phyloP scores from a whole-genome alignment of 2,888 invertebrate genomes.

The Trachelus stipa region DNA sequence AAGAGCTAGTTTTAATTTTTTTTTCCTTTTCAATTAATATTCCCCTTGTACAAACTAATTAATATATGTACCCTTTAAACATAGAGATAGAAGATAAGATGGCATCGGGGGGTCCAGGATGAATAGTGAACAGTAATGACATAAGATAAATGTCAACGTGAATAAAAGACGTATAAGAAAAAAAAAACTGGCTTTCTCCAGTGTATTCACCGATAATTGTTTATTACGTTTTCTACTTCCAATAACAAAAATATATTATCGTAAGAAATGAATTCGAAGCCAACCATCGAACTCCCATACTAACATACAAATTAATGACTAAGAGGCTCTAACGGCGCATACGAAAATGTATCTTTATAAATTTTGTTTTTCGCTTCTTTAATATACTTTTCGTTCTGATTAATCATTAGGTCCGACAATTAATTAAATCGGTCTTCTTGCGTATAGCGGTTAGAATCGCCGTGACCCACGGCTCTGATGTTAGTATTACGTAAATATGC shows the following conservation, averaged over 20 bases:
- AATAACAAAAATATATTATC: constrained; percentile 59
- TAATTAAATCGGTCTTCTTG: background rate
- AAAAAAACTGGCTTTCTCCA: background rate
- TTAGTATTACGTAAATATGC: background rate
- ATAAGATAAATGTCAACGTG: background rate
- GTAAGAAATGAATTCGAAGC: constrained; percentile 53
- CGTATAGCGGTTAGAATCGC: background rate
- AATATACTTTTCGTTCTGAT: background rate
- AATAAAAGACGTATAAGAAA: background rate
- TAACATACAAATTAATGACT: constrained; percentile 12
- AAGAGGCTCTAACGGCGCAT: background rate
- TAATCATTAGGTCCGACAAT: background rate
- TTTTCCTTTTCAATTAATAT: background rate
- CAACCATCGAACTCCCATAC: constrained; percentile 32
- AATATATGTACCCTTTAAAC: background rate
- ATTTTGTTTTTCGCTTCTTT: background rate
- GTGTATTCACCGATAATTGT: constrained; percentile 12
- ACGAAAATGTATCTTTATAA: background rate
- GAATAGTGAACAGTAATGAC: background rate
- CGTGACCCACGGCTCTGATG: background rate
- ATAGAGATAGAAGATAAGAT: background rate
- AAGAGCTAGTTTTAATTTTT: background rate
- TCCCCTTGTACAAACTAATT: background rate
- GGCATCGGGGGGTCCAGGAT: background rate
- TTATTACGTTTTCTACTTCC: constrained; percentile 52